These are phyloP conservation scores for Sebastes miniatus DNA, from an alignment of 2,797 vertebrate species.

Conservation along the genomic window DNA sequence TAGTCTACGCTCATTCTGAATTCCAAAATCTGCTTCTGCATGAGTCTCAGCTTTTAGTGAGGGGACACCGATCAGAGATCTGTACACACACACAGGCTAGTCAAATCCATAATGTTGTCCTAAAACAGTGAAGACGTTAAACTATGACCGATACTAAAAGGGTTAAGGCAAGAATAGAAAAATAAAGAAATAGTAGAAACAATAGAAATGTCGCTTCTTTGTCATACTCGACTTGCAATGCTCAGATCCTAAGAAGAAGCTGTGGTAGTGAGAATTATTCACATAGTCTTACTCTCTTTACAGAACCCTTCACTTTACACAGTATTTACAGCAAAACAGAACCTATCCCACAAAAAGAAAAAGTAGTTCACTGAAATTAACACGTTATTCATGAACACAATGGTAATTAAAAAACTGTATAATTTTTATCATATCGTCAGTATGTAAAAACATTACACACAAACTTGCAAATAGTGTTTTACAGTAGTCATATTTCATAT, in stretches of 20 bases:
- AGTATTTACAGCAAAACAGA: conserved; percentile 77
- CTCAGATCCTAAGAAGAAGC: conserved; percentile 69
- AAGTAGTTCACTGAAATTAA: conserved; percentile 60
- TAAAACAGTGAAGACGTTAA: conserved; percentile 48
- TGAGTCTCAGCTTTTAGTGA: background rate
- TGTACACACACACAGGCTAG: conserved; percentile 31
- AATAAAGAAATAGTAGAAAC: conserved; percentile 74
- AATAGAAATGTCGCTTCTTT: conserved; percentile 71
- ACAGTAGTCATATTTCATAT: conserved; percentile 62
- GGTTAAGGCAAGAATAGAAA: conserved; percentile 81
- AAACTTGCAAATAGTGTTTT: conserved; percentile 67
- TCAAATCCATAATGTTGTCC: conserved; percentile 30
- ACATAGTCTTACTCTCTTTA: conserved; percentile 73
- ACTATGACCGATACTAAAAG: conserved; percentile 66
- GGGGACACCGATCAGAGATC: conserved; percentile 21
- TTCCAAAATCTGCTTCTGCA: background rate
- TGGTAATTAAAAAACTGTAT: conserved; percentile 64
- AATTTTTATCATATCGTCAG: conserved; percentile 63
- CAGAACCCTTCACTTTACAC: conserved; percentile 74
- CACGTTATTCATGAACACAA: conserved; percentile 65
- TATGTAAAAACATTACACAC: conserved; percentile 78
- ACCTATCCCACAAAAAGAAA: conserved; percentile 53
- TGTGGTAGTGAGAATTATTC: conserved; percentile 68
- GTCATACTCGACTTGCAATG: conserved; percentile 46
- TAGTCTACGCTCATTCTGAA: conserved; percentile 1